Evolutionary conservation across 92 coral and sea anemone species (phyloP), one percentile per base, ranked within the genome.

Genomic region (Palythoa grandis): DNA sequence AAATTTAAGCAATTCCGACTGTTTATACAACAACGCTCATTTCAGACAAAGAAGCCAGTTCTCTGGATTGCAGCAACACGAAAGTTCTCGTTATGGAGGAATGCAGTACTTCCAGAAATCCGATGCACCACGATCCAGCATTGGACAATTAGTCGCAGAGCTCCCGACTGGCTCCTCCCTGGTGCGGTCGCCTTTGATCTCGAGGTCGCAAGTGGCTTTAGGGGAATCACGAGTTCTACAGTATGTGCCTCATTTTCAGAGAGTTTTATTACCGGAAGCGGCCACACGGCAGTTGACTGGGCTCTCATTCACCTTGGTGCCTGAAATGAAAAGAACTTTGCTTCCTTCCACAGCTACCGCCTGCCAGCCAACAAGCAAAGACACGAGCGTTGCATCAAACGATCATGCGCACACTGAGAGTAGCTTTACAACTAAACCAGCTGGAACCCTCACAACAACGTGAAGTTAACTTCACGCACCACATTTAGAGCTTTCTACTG

Each of bases 221-320:
- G 57, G 60, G 17, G 8, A 69, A 8, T 23, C 72, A 20, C 66
- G 47, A 25, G 66, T 29, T 50, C 61, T 66, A 13, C 85, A 65
- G 14, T 80, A 66, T 43, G 61, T 66, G 38, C 85, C 85, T 43
- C 74, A 66, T 40, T 66, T 80, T 9, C 74, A 80, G 70, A 65
- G 85, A 68, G 47, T 66, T 80, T 48, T 80, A 13, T n/a, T 80
- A 67, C 85, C 61, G 11, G 85, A 80, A 24, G 65, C 60, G 3
- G 85, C 60, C 10, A 13, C 85, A 43, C 63, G 43, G 16, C 85
- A 80, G 39, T 19, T 79, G 40, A 24, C 72, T 12, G 70, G 84
- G 10, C 57, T 80, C 7, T 68, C 85, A 12, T 47, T 66, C 20
- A 52, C 60, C 43, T 11, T 50, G 5, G 60, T 17, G 47, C 58